phyloP scores from a whole-genome alignment of 2,888 invertebrate genomes.

The Xestia ashworthii region DNA sequence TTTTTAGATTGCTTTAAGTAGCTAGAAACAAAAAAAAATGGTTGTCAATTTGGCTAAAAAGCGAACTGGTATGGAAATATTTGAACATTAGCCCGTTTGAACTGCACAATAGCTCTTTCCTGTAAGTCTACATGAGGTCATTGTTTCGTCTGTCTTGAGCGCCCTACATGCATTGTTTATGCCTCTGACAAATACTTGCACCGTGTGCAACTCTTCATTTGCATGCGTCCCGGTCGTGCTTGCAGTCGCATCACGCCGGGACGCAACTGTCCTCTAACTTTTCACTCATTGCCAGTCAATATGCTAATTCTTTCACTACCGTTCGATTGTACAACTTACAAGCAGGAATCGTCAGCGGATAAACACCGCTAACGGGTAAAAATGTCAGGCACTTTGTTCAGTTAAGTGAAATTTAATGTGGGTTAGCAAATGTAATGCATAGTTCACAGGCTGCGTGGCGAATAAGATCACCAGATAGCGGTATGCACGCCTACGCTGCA shows the following conservation, averaged over 20 bases:
- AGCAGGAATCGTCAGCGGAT: constrained; percentile 18
- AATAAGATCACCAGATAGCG: constrained; percentile 68
- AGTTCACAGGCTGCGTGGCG: constrained; percentile 55
- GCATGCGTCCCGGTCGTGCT: constrained; percentile 77
- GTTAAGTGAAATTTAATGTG: constrained; percentile 33
- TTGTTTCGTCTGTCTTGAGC: constrained; percentile 69
- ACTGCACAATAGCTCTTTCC: constrained; percentile 53
- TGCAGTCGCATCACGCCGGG: constrained; percentile 75
- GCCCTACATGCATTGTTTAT: constrained; percentile 72
- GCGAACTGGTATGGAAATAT: constrained; percentile 25
- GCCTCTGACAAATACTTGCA: constrained; percentile 70
- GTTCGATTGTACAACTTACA: constrained; percentile 62
- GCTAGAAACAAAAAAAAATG: constrained; percentile 9
- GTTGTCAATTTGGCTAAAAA: constrained; percentile 11
- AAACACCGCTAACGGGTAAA: constrained; percentile 34
- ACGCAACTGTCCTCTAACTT: constrained; percentile 78
- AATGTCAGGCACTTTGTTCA: constrained; percentile 19
- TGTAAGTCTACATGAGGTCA: constrained; percentile 68
- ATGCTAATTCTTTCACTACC: constrained; percentile 79
- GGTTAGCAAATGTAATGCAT: constrained; percentile 51
- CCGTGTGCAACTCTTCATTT: constrained; percentile 79
- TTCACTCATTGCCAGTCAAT: constrained; percentile 84
- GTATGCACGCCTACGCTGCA: constrained; percentile 78
- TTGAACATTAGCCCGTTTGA: constrained; percentile 40
- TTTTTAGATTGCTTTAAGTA: neutral